Base-by-base conservation (phyloP, 2,113 vertebrate genomes). In the Gobio gobio region DNA sequence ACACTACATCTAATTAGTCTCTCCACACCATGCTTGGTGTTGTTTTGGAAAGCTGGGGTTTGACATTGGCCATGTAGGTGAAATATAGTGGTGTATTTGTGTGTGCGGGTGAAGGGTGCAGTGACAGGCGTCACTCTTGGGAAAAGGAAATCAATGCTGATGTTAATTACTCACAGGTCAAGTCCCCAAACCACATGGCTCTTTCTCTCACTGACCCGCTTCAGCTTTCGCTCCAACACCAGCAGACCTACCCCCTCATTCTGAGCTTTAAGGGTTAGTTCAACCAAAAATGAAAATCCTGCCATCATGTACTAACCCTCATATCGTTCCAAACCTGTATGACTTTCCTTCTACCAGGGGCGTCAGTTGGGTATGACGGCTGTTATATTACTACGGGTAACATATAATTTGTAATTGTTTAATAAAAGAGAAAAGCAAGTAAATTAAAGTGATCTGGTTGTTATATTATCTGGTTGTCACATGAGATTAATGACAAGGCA, bases 101-200 rank as follows among this genome's bases (percentile, higher is more conserved):
- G 76, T 66, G 83, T 81, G 86, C 79, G 89, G 84, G 91, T 92
- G 90, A 94, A 93, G 89, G 92, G 90, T 24, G 89, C 86, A 91
- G 93, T 93, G 94, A 94, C 93, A 93, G 90, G 91, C 93, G 91
- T 95, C 94, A 95, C 91, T 95, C 92, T 85, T 84, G 93, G 91
- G 84, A 59, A 92, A 94, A 93, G 92, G 94, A 95, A 95, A 95
- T 95, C 95, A 92, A 95, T 95, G 93, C 84, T 86, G 94, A 93
- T 92, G 92, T 94, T 93, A 92, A 92, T 95, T 94, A 95, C 94
- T 94, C 92, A 94, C 92, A 93, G 94, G 94, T 94, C 94, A 95
- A 94, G 90, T 90, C 90, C 88, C 88, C 40, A 66, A 86, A 82
- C 80, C 88, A 88, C 89, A 84, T 70, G 80, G 78, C 84, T 77